Evolutionary conservation across 2,888 invertebrate genomes (phyloP).

Genomic region (Ferrisia virgata): DNA sequence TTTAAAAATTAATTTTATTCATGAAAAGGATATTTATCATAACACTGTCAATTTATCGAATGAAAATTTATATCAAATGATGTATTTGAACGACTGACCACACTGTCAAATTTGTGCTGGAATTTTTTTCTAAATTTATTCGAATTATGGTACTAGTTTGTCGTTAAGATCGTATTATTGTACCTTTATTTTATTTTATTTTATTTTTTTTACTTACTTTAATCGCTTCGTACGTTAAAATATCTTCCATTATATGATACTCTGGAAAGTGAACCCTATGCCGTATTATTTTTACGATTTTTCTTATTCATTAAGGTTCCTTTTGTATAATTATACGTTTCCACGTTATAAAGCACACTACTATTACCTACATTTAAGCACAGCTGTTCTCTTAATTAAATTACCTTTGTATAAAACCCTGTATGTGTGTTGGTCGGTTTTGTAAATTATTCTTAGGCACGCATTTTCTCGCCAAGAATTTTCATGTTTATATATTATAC

Average conservation of each 20-base stretch:
- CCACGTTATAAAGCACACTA: neutral
- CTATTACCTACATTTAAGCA: neutral
- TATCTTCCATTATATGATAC: constrained; percentile 21
- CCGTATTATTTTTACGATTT: neutral
- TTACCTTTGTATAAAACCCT: neutral
- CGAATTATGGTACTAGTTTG: neutral
- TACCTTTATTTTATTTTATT: too few species aligned
- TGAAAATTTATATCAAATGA: neutral
- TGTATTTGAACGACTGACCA: constrained; percentile 18
- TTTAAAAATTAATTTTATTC: too few species aligned
- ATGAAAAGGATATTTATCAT: neutral
- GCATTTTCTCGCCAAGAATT: neutral
- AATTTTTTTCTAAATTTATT: neutral
- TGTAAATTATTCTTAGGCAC: neutral
- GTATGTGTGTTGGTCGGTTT: neutral
- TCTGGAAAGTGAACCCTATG: neutral
- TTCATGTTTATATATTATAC: neutral
- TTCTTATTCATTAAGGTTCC: neutral
- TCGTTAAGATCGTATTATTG: neutral
- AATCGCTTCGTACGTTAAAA: neutral
- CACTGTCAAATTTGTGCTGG: neutral
- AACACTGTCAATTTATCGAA: neutral
- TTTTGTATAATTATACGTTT: neutral
- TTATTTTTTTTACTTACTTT: neutral
- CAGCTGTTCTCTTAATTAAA: constrained; percentile 16